Evolutionary conservation across 2,797 vertebrate genomes (phyloP).

Genomic region (Sebastes glaucus): DNA sequence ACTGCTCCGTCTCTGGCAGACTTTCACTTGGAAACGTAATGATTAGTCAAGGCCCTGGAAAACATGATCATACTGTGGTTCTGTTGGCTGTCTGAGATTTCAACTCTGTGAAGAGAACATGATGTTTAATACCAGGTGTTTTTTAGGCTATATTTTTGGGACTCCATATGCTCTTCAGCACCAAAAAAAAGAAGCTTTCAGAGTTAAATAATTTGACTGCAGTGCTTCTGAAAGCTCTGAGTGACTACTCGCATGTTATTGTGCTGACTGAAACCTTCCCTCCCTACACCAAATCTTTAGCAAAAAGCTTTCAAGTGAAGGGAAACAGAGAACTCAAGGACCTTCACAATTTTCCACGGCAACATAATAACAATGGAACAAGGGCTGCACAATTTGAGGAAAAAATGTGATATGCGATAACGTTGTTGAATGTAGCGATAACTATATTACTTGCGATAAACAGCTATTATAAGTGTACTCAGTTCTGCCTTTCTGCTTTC

Average conservation of each 20-base stretch:
- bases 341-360: too few relatives aligned
- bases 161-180: neutral
- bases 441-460: too few relatives aligned
- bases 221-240: neutral
- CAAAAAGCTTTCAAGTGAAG: constrained; percentile 8
- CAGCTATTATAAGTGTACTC: too few relatives aligned
- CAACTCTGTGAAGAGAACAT: neutral
- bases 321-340: constrained; percentile 25
- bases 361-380: neutral
- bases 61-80: constrained; percentile 27
- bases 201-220: neutral
- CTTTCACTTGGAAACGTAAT: constrained; percentile 22
- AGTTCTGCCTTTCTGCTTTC: too few relatives aligned
- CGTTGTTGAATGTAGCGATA: too few relatives aligned
- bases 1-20: constrained; percentile 10
- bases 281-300: constrained; percentile 5
- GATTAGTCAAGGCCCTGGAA: constrained; percentile 22
- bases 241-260: constrained; percentile 1
- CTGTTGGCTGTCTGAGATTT: constrained; percentile 34
- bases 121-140: neutral
- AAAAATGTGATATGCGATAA: too few relatives aligned
- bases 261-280: neutral
- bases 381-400: too few relatives aligned
- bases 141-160: neutral
- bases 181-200: neutral